phyloP scores from a whole-genome alignment of 1,140 invertebrate species.

The Diachasma alloeum region DNA sequence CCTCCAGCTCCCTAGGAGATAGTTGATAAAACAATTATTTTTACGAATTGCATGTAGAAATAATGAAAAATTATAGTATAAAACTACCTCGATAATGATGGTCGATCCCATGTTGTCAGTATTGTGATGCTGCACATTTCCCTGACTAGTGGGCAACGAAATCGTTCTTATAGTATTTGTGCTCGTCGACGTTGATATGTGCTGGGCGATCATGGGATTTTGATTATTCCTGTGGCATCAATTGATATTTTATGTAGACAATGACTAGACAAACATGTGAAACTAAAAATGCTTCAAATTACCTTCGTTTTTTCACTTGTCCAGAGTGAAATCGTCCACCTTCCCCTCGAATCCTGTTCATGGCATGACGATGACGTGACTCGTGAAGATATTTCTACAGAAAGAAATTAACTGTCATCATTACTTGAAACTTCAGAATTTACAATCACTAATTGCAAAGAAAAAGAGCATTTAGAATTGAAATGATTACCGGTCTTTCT shows the following conservation, averaged over 20 bases:
- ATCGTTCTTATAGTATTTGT: slow-evolving; percentile 49
- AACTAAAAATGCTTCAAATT: slow-evolving; percentile 43
- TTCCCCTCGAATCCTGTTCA: slow-evolving; percentile 96
- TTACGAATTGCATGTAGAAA: not conserved
- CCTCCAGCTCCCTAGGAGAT: slow-evolving; percentile 39
- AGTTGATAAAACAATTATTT: not conserved
- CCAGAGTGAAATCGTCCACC: slow-evolving; percentile 94
- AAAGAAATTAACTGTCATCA: slow-evolving; percentile 5
- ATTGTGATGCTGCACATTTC: slow-evolving; percentile 48
- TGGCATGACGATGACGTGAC: slow-evolving; percentile 95
- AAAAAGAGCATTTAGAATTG: not conserved
- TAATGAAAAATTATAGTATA: not conserved
- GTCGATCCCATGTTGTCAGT: slow-evolving; percentile 52
- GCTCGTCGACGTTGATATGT: slow-evolving; percentile 45
- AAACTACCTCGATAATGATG: slow-evolving; percentile 54
- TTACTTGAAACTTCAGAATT: not conserved
- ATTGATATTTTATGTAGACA: not conserved
- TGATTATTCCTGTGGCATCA: slow-evolving; percentile 34
- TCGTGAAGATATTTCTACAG: slow-evolving; percentile 98
- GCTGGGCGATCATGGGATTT: slow-evolving; percentile 44
- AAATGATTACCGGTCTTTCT: slow-evolving; percentile 80
- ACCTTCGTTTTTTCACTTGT: slow-evolving; percentile 71
- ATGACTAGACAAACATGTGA: slow-evolving; percentile 6
- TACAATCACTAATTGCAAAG: not conserved
- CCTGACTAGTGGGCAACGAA: slow-evolving; percentile 47